Base-by-base conservation (phyloP, 2,888 invertebrate genomes). In the Hydroisotoma schaefferi region DNA sequence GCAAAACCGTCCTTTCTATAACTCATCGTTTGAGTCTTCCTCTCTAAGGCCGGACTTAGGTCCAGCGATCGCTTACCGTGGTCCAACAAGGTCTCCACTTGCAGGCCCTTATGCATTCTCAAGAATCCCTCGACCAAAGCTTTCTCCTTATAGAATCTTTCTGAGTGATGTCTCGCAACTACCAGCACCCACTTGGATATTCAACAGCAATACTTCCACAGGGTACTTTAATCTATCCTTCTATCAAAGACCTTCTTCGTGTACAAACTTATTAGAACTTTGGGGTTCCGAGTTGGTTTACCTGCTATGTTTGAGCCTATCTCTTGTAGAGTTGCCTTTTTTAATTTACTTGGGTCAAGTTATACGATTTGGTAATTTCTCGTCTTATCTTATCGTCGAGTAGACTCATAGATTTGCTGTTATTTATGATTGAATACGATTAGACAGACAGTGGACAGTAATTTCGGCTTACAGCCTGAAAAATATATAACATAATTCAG, bases 81-180 rank as follows among this genome's bases (percentile, higher is more conserved):
- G 60, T n/a, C 61, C 69, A 8, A 74, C 73, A 1, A 80, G 90
- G 68, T 87, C 90, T 15, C 90, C 92, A 15, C 79, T 87, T 72
- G 91, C 90, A 20, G 93, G 92, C 27, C 92, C 91, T 28, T 93
- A 90, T 77, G 92, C 92, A 58, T 93, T 92, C 81, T 91, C 91
- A 74, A 83, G 90, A 58, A 85, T 91, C 70, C 93, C 92, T 33
- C 82, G 86, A 69, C 89, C 90, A 29, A 82, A 82, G 67, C 86
- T 87, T 85, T 84, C 85, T 75, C 84, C 86, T 73, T 91, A 91
- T 40, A 84, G 89, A 67, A 85, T 90, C 74, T 88, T 90, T 70
- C 84, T 86, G 74, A 81, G 85, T 74, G 80, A 85, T 67, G 84
- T 88, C 43, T 83, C 63, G 40, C 60, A 70, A 43, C 64, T 70